Base-by-base conservation (phyloP, 2,888 invertebrate genomes). In the Sphinx pinastri region DNA sequence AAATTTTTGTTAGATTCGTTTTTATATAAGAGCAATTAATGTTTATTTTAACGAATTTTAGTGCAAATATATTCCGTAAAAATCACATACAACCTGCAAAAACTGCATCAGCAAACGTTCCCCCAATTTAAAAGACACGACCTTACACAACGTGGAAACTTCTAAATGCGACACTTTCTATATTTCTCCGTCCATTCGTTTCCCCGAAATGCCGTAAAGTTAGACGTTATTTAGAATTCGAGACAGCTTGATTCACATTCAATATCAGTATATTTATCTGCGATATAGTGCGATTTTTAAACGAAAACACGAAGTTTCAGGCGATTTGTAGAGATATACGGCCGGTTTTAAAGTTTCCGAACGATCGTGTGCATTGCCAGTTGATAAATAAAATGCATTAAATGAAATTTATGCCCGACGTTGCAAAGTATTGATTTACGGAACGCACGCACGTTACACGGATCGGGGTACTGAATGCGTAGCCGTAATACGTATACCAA, bases 311-410 rank as follows among this genome's bases (percentile, higher is more conserved):
- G 80, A 79, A 76, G 74, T 79, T 79, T 75, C 74, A 59, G 72
- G 77, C 83, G 79, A 85, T 85, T 86, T 79, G 74, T 71, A 55
- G 70, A 82, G 85, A 87, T 85, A 86, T 87, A 86, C 82, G 75
- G 74, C 68, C 71, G 77, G 80, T 81, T 76, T 80, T 81, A 82
- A 84, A 85, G 80, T 80, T 76, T 80, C 72, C 76, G 74, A 69
- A 70, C 72, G 76, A 72, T 71, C 76, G 74, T 63, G 72, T 72
- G 75, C 71, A 74, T 71, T 63, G 70, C 59, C 69, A 72, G 72
- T 75, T 71, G 58, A 73, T 76, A 75, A 77, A 78, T 78, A 78
- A 78, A 77, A 73, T 74, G 73, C 73, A 69, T 68, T 73, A 63
- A 72, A 71, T 60, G 49, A 72, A 57, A 71, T 71, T 67, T 71